Base-by-base conservation (phyloP, 2,797 vertebrate species). In the Buceros bicornis region DNA sequence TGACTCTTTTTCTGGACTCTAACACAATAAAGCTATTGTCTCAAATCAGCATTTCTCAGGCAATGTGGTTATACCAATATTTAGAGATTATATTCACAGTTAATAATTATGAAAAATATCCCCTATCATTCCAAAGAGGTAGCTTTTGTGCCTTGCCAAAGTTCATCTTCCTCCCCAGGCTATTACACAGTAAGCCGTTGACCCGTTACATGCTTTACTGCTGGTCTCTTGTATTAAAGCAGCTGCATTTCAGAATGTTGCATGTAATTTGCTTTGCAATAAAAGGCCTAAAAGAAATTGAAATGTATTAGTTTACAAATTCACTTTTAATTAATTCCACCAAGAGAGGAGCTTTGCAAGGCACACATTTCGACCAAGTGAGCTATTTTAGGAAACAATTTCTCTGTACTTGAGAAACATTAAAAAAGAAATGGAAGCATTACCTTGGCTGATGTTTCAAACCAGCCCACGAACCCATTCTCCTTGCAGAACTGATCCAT, bases 401-500 rank as follows among this genome's bases (percentile, higher is more conserved):
- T 82, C 21, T 24, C 60, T 67, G 24, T 19, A 31, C 19, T 71
- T 40, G 15, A 60, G 26, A 87, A 91, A 71, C 9, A 33, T 56
- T 61, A 61, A 22, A 72, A 84, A 85, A 84, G 13, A 56, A 40
- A 73, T 3, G 0, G 45, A 84, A 90, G 29, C 14, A 3, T 97
- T 98, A 99, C 99, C 99, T 99, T 99, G 37, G 99, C 99, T 11
- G 99, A 99, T 8, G 99, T 99, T 98, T 99, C 99, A 91, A 99
- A 99, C 99, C 99, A 99, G 58, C 99, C 99, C 8, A 99, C 98
- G 13, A 99, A 99, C 47, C 99, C 99, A 0, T 99, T 98, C 70
- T 99, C 99, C 93, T 98, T 99, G 98, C 99, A 99, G 98, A 99
- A 99, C 98, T 99, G 99, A 95, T 99, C 99, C 99, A 99, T 99